These are phyloP conservation scores for Hippoglossus stenolepis DNA, from an alignment of 2,113 vertebrate species.

Conservation along the genomic window DNA sequence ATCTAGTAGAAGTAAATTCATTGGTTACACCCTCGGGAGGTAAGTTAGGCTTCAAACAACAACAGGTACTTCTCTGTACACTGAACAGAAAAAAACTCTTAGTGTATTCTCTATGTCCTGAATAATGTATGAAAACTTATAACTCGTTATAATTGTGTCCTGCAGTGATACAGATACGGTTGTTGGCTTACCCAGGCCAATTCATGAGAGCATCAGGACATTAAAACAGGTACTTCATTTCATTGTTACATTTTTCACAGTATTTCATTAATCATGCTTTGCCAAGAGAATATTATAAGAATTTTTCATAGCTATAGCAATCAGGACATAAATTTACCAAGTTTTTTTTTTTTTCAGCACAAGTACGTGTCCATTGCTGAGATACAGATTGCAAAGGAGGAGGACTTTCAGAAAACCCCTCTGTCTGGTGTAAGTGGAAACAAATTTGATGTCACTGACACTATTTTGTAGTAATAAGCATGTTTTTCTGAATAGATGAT, in stretches of 20 bases:
- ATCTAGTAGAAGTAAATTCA: slow-evolving; percentile 98
- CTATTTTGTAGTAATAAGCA: background rate
- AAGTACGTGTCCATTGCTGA: slow-evolving; percentile 97
- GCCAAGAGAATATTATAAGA: background rate
- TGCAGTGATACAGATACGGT: slow-evolving; percentile 95
- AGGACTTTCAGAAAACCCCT: slow-evolving; percentile 94
- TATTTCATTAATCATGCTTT: background rate
- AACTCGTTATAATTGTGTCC: slow-evolving; percentile 23
- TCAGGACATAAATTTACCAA: background rate
- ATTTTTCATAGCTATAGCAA: background rate
- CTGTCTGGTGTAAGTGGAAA: slow-evolving; percentile 90
- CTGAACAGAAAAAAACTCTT: background rate
- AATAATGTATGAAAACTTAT: background rate
- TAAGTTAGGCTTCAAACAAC: slow-evolving; percentile 65
- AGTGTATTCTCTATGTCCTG: background rate
- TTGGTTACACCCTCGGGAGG: slow-evolving; percentile 96
- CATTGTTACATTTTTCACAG: background rate
- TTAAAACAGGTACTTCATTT: slow-evolving; percentile 89
- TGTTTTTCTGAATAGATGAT: too few species aligned
- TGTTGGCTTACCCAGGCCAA: slow-evolving; percentile 95
- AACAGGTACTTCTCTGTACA: background rate
- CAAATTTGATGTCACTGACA: background rate
- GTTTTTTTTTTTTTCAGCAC: slow-evolving; percentile 83
- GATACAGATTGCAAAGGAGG: slow-evolving; percentile 93
- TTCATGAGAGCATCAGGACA: slow-evolving; percentile 97